These are phyloP conservation scores for Pseudomyrmex pallidus DNA, from an alignment of 1,140 invertebrate species.

Conservation along the genomic window DNA sequence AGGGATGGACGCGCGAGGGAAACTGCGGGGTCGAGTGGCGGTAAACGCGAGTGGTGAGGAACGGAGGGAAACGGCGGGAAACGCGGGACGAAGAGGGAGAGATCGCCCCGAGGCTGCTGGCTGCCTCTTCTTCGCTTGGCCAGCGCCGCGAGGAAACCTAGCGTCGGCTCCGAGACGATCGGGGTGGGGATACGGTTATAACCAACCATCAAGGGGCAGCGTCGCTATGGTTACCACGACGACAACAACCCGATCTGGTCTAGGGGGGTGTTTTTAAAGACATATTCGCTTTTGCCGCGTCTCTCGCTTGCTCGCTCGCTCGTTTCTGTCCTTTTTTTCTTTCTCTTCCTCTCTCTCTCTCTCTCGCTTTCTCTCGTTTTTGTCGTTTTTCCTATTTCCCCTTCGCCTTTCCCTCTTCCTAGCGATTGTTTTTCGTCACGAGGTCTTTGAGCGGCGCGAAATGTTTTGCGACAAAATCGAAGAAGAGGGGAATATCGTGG, in stretches of 20 bases:
- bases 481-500: constrained; percentile 42
- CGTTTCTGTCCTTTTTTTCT: constrained; percentile 1
- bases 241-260: constrained; percentile 81
- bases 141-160: constrained; percentile 78
- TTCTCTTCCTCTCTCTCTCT: constrained; percentile 55
- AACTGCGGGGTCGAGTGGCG: constrained; percentile 1
- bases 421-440: constrained; percentile 52
- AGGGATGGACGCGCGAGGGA: constrained; percentile 12
- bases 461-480: constrained; percentile 61
- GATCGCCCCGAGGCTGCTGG: constrained; percentile 67
- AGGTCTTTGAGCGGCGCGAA: constrained; percentile 55
- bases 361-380: constrained; percentile 33
- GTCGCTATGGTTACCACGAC: constrained; percentile 83
- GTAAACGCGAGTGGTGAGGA: constrained; percentile 7
- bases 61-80: neutral
- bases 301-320: constrained; percentile 40
- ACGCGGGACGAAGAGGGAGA: constrained; percentile 53
- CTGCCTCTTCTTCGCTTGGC: constrained; percentile 81
- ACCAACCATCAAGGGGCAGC: constrained; percentile 81
- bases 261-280: constrained; percentile 80
- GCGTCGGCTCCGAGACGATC: constrained; percentile 67
- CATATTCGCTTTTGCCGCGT: constrained; percentile 68
- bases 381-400: constrained; percentile 44
- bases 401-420: constrained; percentile 6
- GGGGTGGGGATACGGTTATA: constrained; percentile 74